These are phyloP conservation scores for Phengaris arion DNA, from an alignment of 2,888 invertebrate species.

Conservation along the genomic window DNA sequence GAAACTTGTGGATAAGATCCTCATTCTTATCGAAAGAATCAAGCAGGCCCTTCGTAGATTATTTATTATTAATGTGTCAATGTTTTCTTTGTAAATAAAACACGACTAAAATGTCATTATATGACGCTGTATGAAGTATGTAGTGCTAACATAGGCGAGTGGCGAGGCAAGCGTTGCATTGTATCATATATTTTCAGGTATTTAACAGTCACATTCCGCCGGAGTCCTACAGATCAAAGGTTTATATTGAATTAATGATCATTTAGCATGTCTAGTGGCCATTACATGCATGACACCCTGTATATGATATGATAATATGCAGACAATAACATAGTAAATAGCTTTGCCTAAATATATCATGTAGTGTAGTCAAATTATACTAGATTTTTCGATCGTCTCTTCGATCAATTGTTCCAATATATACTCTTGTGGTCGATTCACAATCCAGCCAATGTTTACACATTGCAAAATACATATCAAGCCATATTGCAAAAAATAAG, in stretches of 20 bases:
- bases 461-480: too few species aligned
- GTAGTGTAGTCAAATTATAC: too few species aligned
- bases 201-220: conserved; percentile 97
- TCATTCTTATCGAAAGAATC: not conserved
- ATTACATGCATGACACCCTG: conserved; percentile 60
- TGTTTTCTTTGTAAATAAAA: conserved; percentile 15
- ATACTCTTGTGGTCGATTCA: too few species aligned
- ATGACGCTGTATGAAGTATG: not conserved
- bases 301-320: not conserved
- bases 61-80: not conserved
- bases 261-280: conserved; percentile 74
- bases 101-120: not conserved
- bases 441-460: too few species aligned
- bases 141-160: conserved; percentile 16
- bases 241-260: conserved; percentile 82
- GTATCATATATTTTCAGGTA: conserved; percentile 86
- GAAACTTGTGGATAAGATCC: not conserved
- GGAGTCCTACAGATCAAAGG: conserved; percentile 95
- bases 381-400: too few species aligned
- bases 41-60: not conserved
- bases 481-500: too few species aligned
- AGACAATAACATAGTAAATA: not conserved
- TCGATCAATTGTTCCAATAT: too few species aligned
- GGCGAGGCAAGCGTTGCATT: conserved; percentile 60
- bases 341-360: too few species aligned